Base-by-base conservation (phyloP, 2,113 vertebrate genomes). In the Pluvialis apricaria region DNA sequence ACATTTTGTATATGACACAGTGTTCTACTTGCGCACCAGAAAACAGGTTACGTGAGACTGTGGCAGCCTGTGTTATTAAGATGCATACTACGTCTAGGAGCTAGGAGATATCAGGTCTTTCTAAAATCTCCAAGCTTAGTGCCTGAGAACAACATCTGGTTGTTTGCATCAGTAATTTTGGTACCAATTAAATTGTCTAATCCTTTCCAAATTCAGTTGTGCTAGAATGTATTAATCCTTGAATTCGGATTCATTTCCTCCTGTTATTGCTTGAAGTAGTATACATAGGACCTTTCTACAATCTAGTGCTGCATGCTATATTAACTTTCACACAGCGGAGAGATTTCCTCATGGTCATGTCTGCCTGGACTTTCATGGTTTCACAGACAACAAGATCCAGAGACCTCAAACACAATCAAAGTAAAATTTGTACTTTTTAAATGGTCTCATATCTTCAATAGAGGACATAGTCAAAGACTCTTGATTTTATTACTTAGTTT, bases 1-100 rank as follows among this genome's bases (percentile, higher is more conserved):
- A 25, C 1, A 49, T 62, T 90, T 58, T 75, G 9, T 28, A 6
- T 57, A 34, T 31, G 21, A 51, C 4, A 5, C 1, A 0, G 1
- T 61, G 8, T 34, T 61, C 24, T 73, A n/a, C 31, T 34, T 49
- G 47, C 0, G 0, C 9, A 36, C 2, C 5, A 54, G 32, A 31
- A 84, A 61, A 15, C 4, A 65, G 20, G 28, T 15, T 77, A 15
- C 0, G 0, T 52, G 18, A 70, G 60, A 32, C 12, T 65, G 11
- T 20, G 24, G 8, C 49, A 84, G 14, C 8, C 19, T 58, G 5
- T 29, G 5, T 31, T 60, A 45, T 32, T 70, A 58, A 47, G 40
- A 47, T 16, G 3, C 10, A 9, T 73, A 61, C 25, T 31, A 49
- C 2, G 28, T 5, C 6, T 62, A 61, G 31, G 13, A 86, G 11